Evolutionary conservation across 2,888 invertebrate species (phyloP).

Genomic region (Drosophila histrio): DNA sequence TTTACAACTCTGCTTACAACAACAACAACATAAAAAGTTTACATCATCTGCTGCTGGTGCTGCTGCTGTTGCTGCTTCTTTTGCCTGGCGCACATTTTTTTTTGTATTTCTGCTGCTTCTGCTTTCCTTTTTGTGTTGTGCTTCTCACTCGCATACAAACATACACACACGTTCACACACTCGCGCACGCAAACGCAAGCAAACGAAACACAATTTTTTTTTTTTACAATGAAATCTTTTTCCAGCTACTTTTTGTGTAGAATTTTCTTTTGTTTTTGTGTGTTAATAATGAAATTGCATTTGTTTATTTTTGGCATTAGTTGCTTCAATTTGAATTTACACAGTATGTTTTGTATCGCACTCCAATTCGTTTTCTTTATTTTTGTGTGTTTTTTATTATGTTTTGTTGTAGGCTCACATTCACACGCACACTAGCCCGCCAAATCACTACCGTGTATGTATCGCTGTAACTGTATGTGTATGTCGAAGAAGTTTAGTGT

Average conservation of each 20-base stretch:
- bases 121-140: slow-evolving; percentile 62
- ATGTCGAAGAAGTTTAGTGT: slow-evolving; percentile 56
- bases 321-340: slow-evolving; percentile 27
- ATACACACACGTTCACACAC: slow-evolving; percentile 38
- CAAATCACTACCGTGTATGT: slow-evolving; percentile 76
- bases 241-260: slow-evolving; percentile 50
- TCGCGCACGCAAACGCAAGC: slow-evolving; percentile 38
- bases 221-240: slow-evolving; percentile 58
- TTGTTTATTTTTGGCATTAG: slow-evolving; percentile 45
- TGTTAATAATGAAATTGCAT: slow-evolving; percentile 37
- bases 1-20: slow-evolving; percentile 57
- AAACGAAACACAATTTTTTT: slow-evolving; percentile 55
- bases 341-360: slow-evolving; percentile 37
- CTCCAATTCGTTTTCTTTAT: slow-evolving; percentile 42
- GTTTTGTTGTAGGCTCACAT: slow-evolving; percentile 64
- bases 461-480: slow-evolving; percentile 47
- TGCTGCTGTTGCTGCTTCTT: slow-evolving; percentile 39
- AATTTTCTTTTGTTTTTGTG: slow-evolving; percentile 32
- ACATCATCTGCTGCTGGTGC: slow-evolving; percentile 67
- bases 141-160: slow-evolving; percentile 52
- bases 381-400: slow-evolving; percentile 41
- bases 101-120: slow-evolving; percentile 59
- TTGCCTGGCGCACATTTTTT: slow-evolving; percentile 70
- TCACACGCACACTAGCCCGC: slow-evolving; percentile 71
- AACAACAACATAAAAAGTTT: slow-evolving; percentile 66